phyloP scores from a whole-genome alignment of 2,888 invertebrate species.

The Leptopterna dolabrata region DNA sequence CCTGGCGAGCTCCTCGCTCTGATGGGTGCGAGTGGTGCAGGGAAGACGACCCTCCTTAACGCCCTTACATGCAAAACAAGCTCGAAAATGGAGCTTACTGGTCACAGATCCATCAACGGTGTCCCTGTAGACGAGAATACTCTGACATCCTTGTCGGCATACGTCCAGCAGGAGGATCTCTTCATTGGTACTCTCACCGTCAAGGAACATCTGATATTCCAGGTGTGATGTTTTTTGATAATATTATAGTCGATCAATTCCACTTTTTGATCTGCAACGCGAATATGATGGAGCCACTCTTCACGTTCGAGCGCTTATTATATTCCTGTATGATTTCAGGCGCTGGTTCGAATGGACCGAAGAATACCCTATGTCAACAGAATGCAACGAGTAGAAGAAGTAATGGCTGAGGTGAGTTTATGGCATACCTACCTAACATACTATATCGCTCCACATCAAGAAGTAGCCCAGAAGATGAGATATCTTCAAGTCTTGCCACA shows the following conservation, averaged over 20 bases:
- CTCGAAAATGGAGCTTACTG: slow-evolving; percentile 75
- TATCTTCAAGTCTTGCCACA: neutral
- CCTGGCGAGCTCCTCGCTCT: slow-evolving; percentile 89
- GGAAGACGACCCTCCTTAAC: slow-evolving; percentile 94
- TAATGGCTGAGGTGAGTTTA: slow-evolving; percentile 84
- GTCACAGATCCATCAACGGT: slow-evolving; percentile 78
- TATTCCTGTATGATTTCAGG: slow-evolving; percentile 68
- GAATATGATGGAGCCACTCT: no score
- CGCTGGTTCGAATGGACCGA: slow-evolving; percentile 86
- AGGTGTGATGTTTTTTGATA: slow-evolving; percentile 85
- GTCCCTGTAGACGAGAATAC: slow-evolving; percentile 78
- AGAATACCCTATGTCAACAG: slow-evolving; percentile 79
- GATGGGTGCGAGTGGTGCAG: slow-evolving; percentile 92
- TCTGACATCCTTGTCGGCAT: slow-evolving; percentile 83
- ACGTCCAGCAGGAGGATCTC: slow-evolving; percentile 93
- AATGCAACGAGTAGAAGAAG: slow-evolving; percentile 84
- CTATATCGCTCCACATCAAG: neutral
- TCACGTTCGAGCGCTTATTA: no score
- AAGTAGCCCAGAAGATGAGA: neutral
- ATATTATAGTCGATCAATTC: neutral
- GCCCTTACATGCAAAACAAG: slow-evolving; percentile 83
- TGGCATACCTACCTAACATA: no score
- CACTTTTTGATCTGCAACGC: no score
- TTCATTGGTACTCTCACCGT: slow-evolving; percentile 93
- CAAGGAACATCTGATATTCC: slow-evolving; percentile 88